Percentiles rank a stretch among this genome's conserved stretches.
Conservation (phyloP, 2,888 invertebrate species). For the Agrotis puta region DNA sequence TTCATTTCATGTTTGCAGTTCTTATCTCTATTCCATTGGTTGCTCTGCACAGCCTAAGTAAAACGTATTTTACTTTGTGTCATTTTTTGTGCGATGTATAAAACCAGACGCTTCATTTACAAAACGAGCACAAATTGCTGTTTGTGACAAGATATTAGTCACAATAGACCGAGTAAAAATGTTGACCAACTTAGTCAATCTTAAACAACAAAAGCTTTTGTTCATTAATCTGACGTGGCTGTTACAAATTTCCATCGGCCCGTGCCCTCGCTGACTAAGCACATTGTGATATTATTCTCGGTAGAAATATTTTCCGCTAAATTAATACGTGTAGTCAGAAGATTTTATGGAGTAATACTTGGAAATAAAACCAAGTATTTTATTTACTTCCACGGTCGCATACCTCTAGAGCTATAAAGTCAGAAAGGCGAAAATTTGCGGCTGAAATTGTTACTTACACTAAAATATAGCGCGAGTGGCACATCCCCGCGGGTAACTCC, state of each 20-base stretch:
- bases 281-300: constrained; percentile 10
- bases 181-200: constrained; percentile 48
- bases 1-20: neutral
- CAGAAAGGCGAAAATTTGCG: constrained; percentile 56
- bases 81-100: neutral
- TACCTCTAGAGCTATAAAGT: constrained; percentile 58
- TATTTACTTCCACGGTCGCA: constrained; percentile 50
- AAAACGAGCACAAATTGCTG: constrained; percentile 49
- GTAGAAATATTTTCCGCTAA: constrained; percentile 19
- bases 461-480: constrained; percentile 61
- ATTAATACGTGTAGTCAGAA: constrained; percentile 12
- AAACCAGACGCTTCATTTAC: constrained; percentile 19
- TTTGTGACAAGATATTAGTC: constrained; percentile 37
- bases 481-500: constrained; percentile 53
- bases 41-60: neutral
- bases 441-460: constrained; percentile 58
- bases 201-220: constrained; percentile 55
- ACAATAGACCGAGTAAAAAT: constrained; percentile 49
- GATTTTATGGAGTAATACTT: constrained; percentile 11
- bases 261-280: constrained; percentile 46
- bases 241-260: constrained; percentile 44
- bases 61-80: neutral
- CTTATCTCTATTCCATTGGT: neutral
- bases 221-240: constrained; percentile 46
- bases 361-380: constrained; percentile 50